Evolutionary conservation across 2,113 vertebrate genomes (phyloP).

Genomic region (Mesembrinibis cayennensis): DNA sequence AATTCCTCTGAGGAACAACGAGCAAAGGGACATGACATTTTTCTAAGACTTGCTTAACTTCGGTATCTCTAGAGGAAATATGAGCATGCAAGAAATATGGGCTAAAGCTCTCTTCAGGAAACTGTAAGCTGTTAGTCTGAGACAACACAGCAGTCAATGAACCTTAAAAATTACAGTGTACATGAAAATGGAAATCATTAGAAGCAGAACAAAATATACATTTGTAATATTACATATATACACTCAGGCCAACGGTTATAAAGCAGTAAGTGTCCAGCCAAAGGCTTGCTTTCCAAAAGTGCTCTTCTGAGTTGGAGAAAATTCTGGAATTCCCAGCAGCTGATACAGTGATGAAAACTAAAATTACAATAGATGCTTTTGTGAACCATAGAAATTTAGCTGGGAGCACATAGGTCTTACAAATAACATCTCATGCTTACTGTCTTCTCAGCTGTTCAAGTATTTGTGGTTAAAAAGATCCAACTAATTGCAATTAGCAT

Average conservation of each 20-base stretch:
- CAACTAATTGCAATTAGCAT: neutral
- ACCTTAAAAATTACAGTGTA: neutral
- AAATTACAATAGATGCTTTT: neutral
- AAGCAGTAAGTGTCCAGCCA: neutral
- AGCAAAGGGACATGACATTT: neutral
- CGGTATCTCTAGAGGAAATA: neutral
- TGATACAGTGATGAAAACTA: neutral
- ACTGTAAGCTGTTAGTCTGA: neutral
- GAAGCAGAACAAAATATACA: neutral
- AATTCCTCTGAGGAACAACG: neutral
- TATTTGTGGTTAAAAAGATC: neutral
- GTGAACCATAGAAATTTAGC: neutral
- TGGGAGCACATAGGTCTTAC: neutral
- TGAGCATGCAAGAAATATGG: neutral
- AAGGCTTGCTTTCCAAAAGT: neutral
- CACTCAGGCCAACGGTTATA: neutral
- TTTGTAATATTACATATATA: neutral
- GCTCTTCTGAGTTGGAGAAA: neutral
- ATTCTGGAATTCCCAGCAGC: neutral
- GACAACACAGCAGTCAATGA: neutral
- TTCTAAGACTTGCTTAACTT: neutral
- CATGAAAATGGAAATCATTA: neutral
- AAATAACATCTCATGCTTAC: neutral
- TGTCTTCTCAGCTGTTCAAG: neutral
- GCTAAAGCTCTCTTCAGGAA: neutral